Percentiles rank a stretch among this genome's conserved stretches.
Conservation (phyloP, 2,888 invertebrate genomes). For the Apoda limacodes region DNA sequence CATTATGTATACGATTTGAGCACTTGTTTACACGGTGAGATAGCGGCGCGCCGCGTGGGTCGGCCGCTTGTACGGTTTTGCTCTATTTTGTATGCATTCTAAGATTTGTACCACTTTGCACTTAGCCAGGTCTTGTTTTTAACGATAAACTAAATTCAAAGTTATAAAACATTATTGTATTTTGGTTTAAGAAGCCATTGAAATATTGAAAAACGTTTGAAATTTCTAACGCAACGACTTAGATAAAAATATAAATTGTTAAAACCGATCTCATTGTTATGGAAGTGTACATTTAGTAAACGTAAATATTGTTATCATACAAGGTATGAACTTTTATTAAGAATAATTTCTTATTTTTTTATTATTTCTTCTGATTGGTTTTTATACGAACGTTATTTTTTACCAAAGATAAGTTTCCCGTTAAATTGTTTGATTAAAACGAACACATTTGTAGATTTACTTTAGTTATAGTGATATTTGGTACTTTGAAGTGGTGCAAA, state of each 20-base stretch:
- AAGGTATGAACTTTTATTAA: slow-evolving; percentile 62
- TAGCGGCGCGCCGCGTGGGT: slow-evolving; percentile 51
- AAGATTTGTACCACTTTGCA: no score
- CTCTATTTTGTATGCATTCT: no score
- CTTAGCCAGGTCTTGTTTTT: no score
- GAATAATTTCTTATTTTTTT: slow-evolving; percentile 34
- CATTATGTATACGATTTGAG: slow-evolving; percentile 71
- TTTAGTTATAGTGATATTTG: slow-evolving; percentile 39
- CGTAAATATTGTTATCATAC: slow-evolving; percentile 66
- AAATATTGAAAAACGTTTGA: no score
- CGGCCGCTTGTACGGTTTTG: no score
- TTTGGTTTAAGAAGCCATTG: no score
- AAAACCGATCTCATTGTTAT: slow-evolving; percentile 68
- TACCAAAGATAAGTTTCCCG: slow-evolving; percentile 64
- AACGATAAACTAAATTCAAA: no score
- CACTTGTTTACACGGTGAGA: slow-evolving; percentile 67
- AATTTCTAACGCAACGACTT: no score
- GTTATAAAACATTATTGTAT: no score
- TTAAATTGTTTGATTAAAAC: no score
- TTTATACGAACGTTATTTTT: slow-evolving; percentile 42
- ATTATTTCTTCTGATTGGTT: slow-evolving; percentile 37
- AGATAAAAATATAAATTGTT: slow-evolving; percentile 42
- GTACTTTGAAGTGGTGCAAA: slow-evolving; percentile 58
- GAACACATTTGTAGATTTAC: no score
- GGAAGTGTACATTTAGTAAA: slow-evolving; percentile 50